A percentile compares a stretch with the other conserved stretches of the same genome.
These are phyloP conservation scores for Bombus haemorrhoidalis DNA, from an alignment of 1,140 invertebrate genomes.

Conservation along the genomic window DNA sequence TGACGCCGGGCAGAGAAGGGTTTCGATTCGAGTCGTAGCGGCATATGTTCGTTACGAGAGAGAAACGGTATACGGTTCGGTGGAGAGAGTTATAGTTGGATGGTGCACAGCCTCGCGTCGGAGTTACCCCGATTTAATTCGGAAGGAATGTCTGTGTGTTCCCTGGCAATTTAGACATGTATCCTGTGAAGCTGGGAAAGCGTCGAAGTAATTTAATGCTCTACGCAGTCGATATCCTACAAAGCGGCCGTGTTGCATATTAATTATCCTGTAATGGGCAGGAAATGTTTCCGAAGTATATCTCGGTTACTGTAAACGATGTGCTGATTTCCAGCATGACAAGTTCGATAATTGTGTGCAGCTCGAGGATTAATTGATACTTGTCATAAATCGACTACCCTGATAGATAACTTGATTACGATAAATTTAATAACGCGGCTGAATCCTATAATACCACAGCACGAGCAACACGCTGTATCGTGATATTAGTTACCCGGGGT, in stretches of 20 bases:
- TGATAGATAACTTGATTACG: not conserved
- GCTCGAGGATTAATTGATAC: slow-evolving; percentile 29
- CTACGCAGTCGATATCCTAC: slow-evolving; percentile 16
- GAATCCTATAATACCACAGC: not conserved
- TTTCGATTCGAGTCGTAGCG: slow-evolving; percentile 24
- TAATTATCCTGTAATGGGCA: slow-evolving; percentile 41
- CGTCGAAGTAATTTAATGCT: slow-evolving; percentile 38
- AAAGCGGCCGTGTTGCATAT: slow-evolving; percentile 32
- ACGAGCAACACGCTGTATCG: not conserved
- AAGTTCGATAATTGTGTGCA: slow-evolving; percentile 13
- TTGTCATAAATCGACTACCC: slow-evolving; percentile 2
- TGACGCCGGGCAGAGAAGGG: slow-evolving; percentile 31
- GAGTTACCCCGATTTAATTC: slow-evolving; percentile 12
- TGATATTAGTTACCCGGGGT: not conserved
- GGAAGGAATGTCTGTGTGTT: slow-evolving; percentile 23
- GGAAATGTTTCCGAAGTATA: slow-evolving; percentile 28
- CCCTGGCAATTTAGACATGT: slow-evolving; percentile 35
- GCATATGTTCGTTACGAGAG: slow-evolving; percentile 26
- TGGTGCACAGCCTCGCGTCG: not conserved
- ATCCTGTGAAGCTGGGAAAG: slow-evolving; percentile 1
- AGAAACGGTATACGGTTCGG: not conserved
- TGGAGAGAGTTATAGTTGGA: not conserved
- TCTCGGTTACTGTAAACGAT: slow-evolving; percentile 23
- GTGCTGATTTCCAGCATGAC: not conserved
- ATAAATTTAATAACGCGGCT: slow-evolving; percentile 27